phyloP scores from a whole-genome alignment of 2,113 vertebrate species.

The Proteles cristata region DNA sequence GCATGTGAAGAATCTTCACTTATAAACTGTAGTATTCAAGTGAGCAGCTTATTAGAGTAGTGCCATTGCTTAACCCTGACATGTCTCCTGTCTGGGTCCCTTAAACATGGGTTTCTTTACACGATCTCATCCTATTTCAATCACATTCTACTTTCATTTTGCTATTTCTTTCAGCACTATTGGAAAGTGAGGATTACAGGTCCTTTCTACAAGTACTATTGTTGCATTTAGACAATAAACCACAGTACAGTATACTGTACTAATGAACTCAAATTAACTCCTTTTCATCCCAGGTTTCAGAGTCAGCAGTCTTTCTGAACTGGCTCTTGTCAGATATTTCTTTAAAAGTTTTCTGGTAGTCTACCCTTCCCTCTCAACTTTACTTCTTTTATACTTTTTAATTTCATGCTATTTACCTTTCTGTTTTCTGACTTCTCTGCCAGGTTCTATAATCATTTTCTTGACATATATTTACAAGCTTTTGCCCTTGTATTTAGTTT shows the following conservation, averaged over 20 bases:
- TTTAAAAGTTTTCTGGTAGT: not conserved
- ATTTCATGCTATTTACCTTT: not conserved
- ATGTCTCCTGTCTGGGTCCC: not conserved
- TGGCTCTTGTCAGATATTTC: not conserved
- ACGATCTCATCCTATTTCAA: not conserved
- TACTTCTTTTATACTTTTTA: not conserved
- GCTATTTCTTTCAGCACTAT: not conserved
- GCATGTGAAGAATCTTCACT: not conserved
- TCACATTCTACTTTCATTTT: not conserved
- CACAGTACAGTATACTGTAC: not conserved
- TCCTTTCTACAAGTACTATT: not conserved
- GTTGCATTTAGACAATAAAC: not conserved
- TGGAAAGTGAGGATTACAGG: not conserved
- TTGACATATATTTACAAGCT: not conserved
- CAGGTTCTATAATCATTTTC: not conserved
- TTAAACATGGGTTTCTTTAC: not conserved
- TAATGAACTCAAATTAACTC: not conserved
- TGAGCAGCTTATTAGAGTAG: not conserved
- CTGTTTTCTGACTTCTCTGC: constrained; percentile 1
- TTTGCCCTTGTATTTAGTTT: not conserved
- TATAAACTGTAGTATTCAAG: not conserved
- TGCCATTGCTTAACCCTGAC: not conserved
- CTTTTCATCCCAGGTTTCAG: not conserved
- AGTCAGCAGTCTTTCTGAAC: not conserved
- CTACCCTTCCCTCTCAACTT: not conserved